phyloP scores from a whole-genome alignment of 1,140 invertebrate species.

The Drosophila ohnishii region DNA sequence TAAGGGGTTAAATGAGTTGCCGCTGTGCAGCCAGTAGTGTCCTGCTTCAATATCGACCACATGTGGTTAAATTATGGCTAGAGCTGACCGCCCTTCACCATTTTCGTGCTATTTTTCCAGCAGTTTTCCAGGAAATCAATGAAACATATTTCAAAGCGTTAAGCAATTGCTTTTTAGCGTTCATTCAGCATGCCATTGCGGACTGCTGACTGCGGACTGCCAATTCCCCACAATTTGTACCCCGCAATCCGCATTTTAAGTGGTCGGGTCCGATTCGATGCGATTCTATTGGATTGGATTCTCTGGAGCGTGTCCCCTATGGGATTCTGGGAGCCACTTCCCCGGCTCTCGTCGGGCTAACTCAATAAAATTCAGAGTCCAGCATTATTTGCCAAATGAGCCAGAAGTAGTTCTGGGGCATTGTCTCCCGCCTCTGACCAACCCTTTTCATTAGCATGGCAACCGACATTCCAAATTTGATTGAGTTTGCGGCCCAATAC shows the following conservation, averaged over 20 bases:
- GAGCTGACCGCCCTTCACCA: constrained; percentile 19
- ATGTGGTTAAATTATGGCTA: constrained; percentile 78
- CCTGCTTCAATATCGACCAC: constrained; percentile 72
- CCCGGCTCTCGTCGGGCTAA: constrained; percentile 19
- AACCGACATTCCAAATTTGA: constrained; percentile 38
- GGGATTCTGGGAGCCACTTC: constrained; percentile 23
- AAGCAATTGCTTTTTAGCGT: constrained; percentile 69
- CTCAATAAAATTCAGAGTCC: constrained; percentile 47
- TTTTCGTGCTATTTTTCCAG: constrained; percentile 63
- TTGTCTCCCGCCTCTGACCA: constrained; percentile 7
- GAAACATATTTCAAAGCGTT: constrained; percentile 72
- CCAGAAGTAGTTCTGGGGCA: constrained; percentile 60
- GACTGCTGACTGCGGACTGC: constrained; percentile 1
- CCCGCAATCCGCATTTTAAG: constrained; percentile 42
- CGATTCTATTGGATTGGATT: constrained; percentile 50
- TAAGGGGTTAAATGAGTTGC: constrained; percentile 72
- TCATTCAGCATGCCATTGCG: constrained; percentile 39
- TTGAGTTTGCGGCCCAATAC: constrained; percentile 31
- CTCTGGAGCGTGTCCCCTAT: constrained; percentile 26
- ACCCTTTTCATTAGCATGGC: constrained; percentile 64
- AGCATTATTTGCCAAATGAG: constrained; percentile 69
- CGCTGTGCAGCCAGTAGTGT: constrained; percentile 24
- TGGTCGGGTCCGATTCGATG: constrained; percentile 34
- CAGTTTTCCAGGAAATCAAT: constrained; percentile 73
- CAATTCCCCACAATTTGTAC: constrained; percentile 24